phyloP scores from a whole-genome alignment of 2,113 vertebrate genomes.

The Dipodomys stephensi region DNA sequence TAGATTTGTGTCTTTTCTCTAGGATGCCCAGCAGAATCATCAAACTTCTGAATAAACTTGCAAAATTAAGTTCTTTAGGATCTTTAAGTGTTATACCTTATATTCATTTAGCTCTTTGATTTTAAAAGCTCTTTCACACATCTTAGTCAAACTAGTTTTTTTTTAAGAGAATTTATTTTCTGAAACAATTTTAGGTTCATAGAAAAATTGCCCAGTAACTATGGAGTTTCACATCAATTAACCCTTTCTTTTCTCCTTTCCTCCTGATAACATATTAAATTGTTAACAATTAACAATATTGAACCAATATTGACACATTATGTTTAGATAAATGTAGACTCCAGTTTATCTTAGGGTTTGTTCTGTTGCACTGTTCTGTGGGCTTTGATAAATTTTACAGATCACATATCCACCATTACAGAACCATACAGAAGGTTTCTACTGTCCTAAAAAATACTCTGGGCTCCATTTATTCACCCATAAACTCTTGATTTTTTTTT shows the following conservation, averaged over 20 bases:
- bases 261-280: background rate
- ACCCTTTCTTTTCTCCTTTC: background rate
- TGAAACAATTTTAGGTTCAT: conserved; percentile 1
- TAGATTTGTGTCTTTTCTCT: background rate
- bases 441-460: background rate
- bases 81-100: background rate
- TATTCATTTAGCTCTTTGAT: background rate
- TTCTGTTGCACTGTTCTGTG: background rate
- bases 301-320: background rate
- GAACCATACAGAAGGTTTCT: background rate
- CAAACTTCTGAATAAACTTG: background rate
- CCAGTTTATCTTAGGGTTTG: background rate
- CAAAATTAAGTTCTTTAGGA: conserved; percentile 13
- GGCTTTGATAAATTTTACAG: background rate
- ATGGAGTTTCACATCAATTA: background rate
- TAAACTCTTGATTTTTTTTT: background rate
- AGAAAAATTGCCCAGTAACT: background rate
- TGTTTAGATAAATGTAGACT: background rate
- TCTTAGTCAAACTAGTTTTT: background rate
- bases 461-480: background rate
- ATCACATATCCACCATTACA: background rate
- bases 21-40: background rate
- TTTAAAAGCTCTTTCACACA: background rate
- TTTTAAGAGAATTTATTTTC: background rate
- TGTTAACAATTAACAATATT: background rate